Conservation (phyloP, 2,113 vertebrate species). For the Passer domesticus region DNA sequence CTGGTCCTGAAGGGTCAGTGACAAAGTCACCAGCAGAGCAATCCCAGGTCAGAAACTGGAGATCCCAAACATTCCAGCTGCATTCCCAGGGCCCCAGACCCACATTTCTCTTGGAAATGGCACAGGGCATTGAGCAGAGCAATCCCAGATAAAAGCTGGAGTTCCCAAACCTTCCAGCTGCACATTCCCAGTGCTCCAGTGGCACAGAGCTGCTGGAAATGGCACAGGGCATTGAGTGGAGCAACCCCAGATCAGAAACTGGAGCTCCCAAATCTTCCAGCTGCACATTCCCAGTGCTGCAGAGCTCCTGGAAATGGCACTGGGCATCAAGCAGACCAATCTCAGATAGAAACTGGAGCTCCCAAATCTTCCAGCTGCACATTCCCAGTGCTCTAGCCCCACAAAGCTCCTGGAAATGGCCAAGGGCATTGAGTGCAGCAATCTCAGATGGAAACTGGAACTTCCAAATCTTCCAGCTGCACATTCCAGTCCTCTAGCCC, state of each 20-base stretch:
- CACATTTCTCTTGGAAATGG: background rate
- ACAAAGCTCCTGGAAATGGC: background rate
- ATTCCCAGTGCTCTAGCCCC: background rate
- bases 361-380: accelerated
- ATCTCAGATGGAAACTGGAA: too few relatives aligned
- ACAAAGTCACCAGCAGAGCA: background rate
- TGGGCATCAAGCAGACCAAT: too few relatives aligned
- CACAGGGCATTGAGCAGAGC: accelerated
- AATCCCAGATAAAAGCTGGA: background rate
- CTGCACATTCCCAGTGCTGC: too few relatives aligned
- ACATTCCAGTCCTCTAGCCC: too few relatives aligned
- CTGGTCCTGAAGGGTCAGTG: background rate
- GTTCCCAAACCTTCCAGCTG: background rate
- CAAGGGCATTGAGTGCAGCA: background rate
- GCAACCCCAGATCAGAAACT: background rate
- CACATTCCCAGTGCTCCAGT: background rate
- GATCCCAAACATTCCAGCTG: accelerated
- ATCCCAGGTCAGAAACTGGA: background rate
- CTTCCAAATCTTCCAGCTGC: background rate
- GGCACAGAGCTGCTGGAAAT: background rate
- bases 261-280: too few relatives aligned
- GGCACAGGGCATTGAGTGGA: accelerated
- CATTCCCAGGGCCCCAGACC: background rate
- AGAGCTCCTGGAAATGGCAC: too few relatives aligned
- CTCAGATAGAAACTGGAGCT: too few relatives aligned